These are phyloP conservation scores for Gasterosteus aculeatus DNA, from an alignment of 2,113 vertebrate species.

Conservation along the genomic window DNA sequence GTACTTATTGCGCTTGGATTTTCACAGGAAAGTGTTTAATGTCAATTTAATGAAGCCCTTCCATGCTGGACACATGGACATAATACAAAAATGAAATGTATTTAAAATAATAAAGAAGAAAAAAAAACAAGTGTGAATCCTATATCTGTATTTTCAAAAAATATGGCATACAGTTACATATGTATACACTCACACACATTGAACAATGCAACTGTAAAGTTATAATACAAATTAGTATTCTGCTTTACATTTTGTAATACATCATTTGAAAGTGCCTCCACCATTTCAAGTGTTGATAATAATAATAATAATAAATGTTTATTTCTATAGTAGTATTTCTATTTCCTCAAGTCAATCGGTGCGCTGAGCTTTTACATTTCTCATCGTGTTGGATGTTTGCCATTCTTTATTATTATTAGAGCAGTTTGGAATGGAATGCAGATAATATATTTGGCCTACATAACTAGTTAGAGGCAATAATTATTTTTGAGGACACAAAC, in stretches of 20 bases:
- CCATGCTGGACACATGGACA: no score
- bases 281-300: no score
- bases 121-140: no score
- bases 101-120: no score
- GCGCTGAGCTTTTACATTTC: neutral
- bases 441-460: slow-evolving; percentile 59
- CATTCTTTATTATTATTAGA: slow-evolving; percentile 19
- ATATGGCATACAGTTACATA: neutral
- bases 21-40: neutral
- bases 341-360: neutral
- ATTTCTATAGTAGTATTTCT: neutral
- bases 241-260: neutral
- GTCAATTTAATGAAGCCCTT: neutral
- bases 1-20: neutral
- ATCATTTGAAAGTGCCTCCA: no score
- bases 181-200: neutral
- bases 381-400: slow-evolving; percentile 30
- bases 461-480: slow-evolving; percentile 32
- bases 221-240: neutral
- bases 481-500: slow-evolving; percentile 33
- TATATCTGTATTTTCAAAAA: neutral
- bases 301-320: no score
- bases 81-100: no score
- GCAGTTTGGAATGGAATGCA: slow-evolving; percentile 50
- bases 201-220: neutral